Conservation (phyloP, 2,888 invertebrate species). For the Phaonia tiefii region DNA sequence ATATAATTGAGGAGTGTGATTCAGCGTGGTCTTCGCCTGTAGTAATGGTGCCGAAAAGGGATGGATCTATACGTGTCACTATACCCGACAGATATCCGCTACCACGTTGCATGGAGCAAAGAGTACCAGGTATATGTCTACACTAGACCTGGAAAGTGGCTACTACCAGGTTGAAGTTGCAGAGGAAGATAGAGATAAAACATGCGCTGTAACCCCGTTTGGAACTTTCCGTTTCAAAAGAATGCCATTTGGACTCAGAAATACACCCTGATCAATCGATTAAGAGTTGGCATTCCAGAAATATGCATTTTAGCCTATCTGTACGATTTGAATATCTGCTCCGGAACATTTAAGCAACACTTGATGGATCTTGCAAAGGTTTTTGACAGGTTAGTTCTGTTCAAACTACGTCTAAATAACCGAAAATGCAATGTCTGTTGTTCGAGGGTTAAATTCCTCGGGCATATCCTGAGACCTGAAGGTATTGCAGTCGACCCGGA, state of each 20-base stretch:
- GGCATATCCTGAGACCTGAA: constrained; percentile 46
- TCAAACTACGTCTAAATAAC: constrained; percentile 34
- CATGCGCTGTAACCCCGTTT: constrained; percentile 63
- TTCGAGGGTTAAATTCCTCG: constrained; percentile 44
- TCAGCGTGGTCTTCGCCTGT: too few species aligned
- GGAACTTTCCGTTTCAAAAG: constrained; percentile 55
- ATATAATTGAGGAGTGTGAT: too few species aligned
- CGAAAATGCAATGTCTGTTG: constrained; percentile 42
- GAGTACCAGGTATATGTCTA: constrained; percentile 72
- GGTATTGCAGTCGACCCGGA: constrained; percentile 45
- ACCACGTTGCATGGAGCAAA: constrained; percentile 72
- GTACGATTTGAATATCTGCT: constrained; percentile 41
- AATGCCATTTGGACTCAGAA: constrained; percentile 57
- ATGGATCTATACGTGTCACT: constrained; percentile 67
- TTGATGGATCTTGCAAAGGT: background rate
- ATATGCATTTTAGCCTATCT: constrained; percentile 52
- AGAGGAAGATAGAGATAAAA: constrained; percentile 61
- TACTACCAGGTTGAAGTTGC: constrained; percentile 56
- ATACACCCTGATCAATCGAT: constrained; percentile 70
- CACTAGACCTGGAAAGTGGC: constrained; percentile 75
- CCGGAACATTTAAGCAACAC: constrained; percentile 37
- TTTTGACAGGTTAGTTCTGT: constrained; percentile 15
- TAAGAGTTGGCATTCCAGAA: constrained; percentile 59
- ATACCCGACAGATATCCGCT: constrained; percentile 74
- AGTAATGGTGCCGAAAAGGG: too few species aligned